These are phyloP conservation scores for Tiphia femorata DNA, from an alignment of 2,888 invertebrate species.

Conservation along the genomic window DNA sequence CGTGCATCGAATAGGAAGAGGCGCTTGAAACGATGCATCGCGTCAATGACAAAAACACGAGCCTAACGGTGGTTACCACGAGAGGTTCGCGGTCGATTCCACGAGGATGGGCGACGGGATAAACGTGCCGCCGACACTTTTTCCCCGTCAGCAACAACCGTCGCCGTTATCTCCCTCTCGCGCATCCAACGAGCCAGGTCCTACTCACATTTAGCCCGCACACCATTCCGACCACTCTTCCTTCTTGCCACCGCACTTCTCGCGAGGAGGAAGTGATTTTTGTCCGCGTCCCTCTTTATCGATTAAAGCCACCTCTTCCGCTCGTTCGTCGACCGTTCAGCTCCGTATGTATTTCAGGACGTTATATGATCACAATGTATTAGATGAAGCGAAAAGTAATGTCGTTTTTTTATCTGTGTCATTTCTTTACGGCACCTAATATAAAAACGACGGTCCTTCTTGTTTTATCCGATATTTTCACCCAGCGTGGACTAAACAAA, in stretches of 20 bases:
- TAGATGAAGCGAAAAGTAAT: too few relatives aligned
- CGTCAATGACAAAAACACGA: neutral
- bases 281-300: neutral
- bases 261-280: neutral
- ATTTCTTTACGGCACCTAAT: too few relatives aligned
- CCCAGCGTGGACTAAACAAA: too few relatives aligned
- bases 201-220: too few relatives aligned
- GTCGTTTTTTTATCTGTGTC: too few relatives aligned
- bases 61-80: neutral
- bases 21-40: neutral
- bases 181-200: slow-evolving; percentile 8
- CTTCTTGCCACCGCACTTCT: neutral
- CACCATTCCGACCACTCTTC: neutral
- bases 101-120: slow-evolving; percentile 4
- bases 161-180: slow-evolving; percentile 19
- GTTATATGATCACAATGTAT: too few relatives aligned
- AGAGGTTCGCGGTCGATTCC: neutral
- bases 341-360: too few relatives aligned
- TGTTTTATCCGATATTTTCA: too few relatives aligned
- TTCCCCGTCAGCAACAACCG: slow-evolving; percentile 16
- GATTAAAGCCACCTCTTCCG: neutral
- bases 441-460: too few relatives aligned
- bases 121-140: slow-evolving; percentile 11
- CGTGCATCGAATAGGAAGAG: too few relatives aligned
- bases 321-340: neutral